Evolutionary conservation across 1,140 invertebrate genomes (phyloP), one percentile per base, ranked within the genome.

Genomic region (Pantala flavescens): DNA sequence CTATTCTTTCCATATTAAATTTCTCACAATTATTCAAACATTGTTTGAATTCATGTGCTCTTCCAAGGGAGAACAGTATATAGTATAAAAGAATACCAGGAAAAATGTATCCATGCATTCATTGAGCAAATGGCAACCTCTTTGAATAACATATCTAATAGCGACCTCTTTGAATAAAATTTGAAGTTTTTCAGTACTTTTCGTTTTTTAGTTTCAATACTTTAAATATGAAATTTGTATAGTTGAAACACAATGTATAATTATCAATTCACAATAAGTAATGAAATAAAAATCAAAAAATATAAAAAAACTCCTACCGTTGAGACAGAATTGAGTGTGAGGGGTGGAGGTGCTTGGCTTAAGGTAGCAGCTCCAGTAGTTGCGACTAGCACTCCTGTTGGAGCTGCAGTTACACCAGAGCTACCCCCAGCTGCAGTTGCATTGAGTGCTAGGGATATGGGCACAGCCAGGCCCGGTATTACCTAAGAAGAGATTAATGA

Each of bases 381-480:
- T 23, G 83, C 83, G 77, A 79, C 82, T 36, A 83, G 83, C n/a
- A 84, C 82, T 43, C 78, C 76, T 12, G 78, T 79, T n/a, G 76
- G 43, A 11, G 80, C 80, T 16, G 79, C 77, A 19, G 78, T 80
- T 42, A 84, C 79, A 7, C 85, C 83, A 76, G 84, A 81, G 72
- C 83, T 82, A 75, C 84, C 80, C 74, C 79, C 77, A 74, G 83
- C 83, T 14, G 74, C 55, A 63, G 86, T 88, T 75, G 89, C 89
- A 78, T 90, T 91, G 72, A 93, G 81, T 28, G 91, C 90, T 78
- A 92, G 83, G 42, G 91, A 92, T 78, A 93, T 92, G 14, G 91
- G 90, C 77, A 91, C 90, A 16, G 90, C 86, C 63, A 93, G 86
- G 63, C 91, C 90, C 21, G 90, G 90, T 78, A 93, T 89, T 79